Conservation (phyloP, 2,888 invertebrate species). For the Pheosia gnoma region DNA sequence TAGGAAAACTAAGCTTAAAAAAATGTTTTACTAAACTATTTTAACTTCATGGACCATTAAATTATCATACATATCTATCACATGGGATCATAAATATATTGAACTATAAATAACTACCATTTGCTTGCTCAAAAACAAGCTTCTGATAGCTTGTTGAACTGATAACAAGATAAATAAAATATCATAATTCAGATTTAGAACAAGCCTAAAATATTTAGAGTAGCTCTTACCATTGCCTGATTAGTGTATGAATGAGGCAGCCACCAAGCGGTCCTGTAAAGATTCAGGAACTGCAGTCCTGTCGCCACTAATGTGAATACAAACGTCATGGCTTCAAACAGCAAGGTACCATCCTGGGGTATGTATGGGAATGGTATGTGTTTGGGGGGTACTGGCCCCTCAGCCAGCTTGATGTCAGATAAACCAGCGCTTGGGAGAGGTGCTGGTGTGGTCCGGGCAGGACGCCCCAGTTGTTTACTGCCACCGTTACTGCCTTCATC, state of each 20-base stretch:
- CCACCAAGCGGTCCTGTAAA: slow-evolving; percentile 99
- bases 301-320: slow-evolving; percentile 91
- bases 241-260: slow-evolving; percentile 95
- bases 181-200: too few species aligned
- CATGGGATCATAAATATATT: too few species aligned
- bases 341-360: slow-evolving; percentile 90
- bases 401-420: slow-evolving; percentile 58
- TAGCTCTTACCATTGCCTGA: slow-evolving; percentile 89
- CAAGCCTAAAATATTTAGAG: too few species aligned
- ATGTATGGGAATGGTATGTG: slow-evolving; percentile 92
- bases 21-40: too few species aligned
- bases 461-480: slow-evolving; percentile 58
- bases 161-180: too few species aligned
- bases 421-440: slow-evolving; percentile 32
- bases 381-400: slow-evolving; percentile 86
- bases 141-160: too few species aligned
- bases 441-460: slow-evolving; percentile 50
- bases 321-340: slow-evolving; percentile 94
- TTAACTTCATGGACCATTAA: too few species aligned
- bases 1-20: too few species aligned
- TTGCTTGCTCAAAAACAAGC: too few species aligned
- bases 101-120: too few species aligned
- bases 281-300: slow-evolving; percentile 95
- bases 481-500: slow-evolving; percentile 71
- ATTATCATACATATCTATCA: too few species aligned